These are phyloP conservation scores for Rhagoletis zephyria DNA, from an alignment of 1,140 invertebrate species.

Conservation along the genomic window DNA sequence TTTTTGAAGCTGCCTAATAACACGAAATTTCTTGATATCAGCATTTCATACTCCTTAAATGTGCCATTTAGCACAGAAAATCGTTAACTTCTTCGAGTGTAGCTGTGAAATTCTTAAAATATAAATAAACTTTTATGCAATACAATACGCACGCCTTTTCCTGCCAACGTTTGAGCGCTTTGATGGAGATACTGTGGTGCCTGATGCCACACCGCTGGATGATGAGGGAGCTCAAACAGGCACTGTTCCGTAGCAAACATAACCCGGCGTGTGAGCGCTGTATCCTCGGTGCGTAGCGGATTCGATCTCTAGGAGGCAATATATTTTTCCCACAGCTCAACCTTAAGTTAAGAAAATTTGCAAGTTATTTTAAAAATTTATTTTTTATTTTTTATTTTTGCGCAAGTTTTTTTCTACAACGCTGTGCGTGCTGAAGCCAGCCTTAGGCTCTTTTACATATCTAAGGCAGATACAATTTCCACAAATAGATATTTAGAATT, in stretches of 20 bases:
- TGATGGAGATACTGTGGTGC: constrained; percentile 96
- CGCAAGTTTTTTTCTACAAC: constrained; percentile 95
- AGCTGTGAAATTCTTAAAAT: constrained; percentile 50
- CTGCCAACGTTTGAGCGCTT: constrained; percentile 90
- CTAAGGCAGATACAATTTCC: constrained; percentile 97
- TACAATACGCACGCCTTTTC: constrained; percentile 87
- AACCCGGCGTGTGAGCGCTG: constrained; percentile 90
- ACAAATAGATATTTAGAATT: constrained; percentile 98
- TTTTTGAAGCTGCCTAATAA: neutral
- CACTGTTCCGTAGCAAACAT: constrained; percentile 99
- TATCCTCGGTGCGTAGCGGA: constrained; percentile 95
- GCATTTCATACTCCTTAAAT: neutral
- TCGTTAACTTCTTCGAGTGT: neutral
- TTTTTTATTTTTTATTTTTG: constrained; percentile 98
- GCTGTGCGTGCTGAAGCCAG: constrained; percentile 91
- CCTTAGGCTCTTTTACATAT: constrained; percentile 98
- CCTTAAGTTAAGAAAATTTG: constrained; percentile 76
- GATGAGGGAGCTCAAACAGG: constrained; percentile 94
- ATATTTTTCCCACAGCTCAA: constrained; percentile 99
- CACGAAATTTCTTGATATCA: neutral
- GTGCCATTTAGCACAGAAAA: neutral
- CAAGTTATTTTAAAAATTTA: no score
- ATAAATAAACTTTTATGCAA: constrained; percentile 52
- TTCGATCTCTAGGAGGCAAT: constrained; percentile 98
- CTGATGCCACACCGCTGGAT: constrained; percentile 99